Evolutionary conservation across 2,888 invertebrate species (phyloP).

Genomic region (Drosophila algonquin): DNA sequence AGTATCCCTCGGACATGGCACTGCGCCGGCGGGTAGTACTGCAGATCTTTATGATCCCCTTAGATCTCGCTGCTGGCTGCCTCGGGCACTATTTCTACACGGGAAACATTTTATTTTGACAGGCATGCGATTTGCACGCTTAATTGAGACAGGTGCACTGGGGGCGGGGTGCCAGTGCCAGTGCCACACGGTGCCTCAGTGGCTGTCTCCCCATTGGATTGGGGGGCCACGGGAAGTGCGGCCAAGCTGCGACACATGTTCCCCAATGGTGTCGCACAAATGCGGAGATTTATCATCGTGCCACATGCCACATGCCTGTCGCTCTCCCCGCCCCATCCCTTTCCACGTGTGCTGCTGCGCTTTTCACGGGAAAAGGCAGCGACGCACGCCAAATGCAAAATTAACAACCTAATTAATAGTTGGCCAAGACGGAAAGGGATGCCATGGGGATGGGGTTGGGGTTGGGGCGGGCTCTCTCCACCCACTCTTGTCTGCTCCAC

Average conservation of each 20-base stretch:
- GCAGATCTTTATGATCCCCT: slow-evolving; percentile 47
- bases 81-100: slow-evolving; percentile 47
- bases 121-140: slow-evolving; percentile 77
- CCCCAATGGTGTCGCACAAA: slow-evolving; percentile 71
- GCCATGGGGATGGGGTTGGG: background rate
- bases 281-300: slow-evolving; percentile 73
- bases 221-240: slow-evolving; percentile 32
- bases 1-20: background rate
- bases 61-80: slow-evolving; percentile 55
- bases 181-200: background rate
- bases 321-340: slow-evolving; percentile 41
- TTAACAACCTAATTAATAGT: slow-evolving; percentile 83
- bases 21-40: slow-evolving; percentile 17
- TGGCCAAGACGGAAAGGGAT: slow-evolving; percentile 39
- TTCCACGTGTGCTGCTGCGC: slow-evolving; percentile 35
- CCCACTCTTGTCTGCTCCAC: background rate
- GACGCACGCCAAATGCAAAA: slow-evolving; percentile 81
- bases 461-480: background rate
- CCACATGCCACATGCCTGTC: slow-evolving; percentile 66
- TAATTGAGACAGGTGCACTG: slow-evolving; percentile 79
- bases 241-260: slow-evolving; percentile 69
- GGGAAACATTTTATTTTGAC: slow-evolving; percentile 72
- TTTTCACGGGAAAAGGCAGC: slow-evolving; percentile 75
- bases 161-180: background rate
- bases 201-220: background rate